These are phyloP conservation scores for Aricia agestis DNA, from an alignment of 1,140 invertebrate species.

Conservation along the genomic window DNA sequence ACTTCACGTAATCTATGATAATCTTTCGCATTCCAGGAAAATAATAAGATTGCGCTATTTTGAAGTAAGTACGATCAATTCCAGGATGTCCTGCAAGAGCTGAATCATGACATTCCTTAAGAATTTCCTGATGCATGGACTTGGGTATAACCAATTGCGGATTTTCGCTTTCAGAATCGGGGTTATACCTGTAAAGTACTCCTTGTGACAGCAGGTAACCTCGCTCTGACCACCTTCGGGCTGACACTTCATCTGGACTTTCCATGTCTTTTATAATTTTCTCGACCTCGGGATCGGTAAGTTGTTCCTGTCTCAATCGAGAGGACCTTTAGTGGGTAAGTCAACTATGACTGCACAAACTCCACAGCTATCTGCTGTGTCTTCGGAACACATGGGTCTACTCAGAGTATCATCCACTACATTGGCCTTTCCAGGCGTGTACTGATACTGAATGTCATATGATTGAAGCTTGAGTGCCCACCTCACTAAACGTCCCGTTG, in stretches of 20 bases:
- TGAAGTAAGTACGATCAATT: not conserved
- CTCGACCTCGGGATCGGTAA: conserved; percentile 30
- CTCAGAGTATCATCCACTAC: not conserved
- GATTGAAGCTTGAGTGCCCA: conserved; percentile 46
- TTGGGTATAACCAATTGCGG: too few species aligned
- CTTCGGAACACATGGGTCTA: not conserved
- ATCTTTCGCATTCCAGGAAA: not conserved
- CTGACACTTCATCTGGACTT: not conserved
- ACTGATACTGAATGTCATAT: conserved; percentile 13
- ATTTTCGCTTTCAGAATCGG: not conserved
- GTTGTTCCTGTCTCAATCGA: conserved; percentile 32
- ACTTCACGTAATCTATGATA: not conserved
- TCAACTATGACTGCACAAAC: not conserved
- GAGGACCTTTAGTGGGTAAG: conserved; percentile 21
- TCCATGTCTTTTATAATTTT: conserved; percentile 22
- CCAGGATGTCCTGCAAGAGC: not conserved
- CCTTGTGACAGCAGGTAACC: not conserved
- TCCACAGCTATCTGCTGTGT: not conserved
- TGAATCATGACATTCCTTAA: not conserved
- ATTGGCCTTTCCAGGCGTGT: not conserved
- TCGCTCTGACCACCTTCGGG: conserved; percentile 19
- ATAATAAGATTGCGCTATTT: not conserved
- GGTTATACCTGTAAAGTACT: not conserved
- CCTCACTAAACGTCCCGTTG: conserved; percentile 38
- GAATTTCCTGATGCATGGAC: too few species aligned